phyloP scores from a whole-genome alignment of 2,797 vertebrate species.

The Astyanax mexicanus region DNA sequence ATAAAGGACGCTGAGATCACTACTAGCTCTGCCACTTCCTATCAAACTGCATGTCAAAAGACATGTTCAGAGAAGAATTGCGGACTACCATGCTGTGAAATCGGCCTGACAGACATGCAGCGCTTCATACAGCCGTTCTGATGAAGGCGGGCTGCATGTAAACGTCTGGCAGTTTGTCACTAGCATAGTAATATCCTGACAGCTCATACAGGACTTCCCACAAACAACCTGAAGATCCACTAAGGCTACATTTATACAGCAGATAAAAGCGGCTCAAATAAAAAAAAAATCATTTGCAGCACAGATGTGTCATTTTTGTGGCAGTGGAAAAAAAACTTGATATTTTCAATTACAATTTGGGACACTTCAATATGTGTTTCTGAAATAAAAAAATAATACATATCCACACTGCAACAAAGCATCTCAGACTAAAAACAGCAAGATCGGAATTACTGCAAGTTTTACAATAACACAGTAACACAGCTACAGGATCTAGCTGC shows the following conservation, averaged over 20 bases:
- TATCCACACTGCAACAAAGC: no score
- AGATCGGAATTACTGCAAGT: no score
- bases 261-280: no score
- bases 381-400: no score
- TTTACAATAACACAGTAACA: no score
- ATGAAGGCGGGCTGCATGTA: background rate
- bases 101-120: conserved; percentile 29
- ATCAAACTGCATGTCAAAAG: conserved; percentile 29
- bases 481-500: no score
- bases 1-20: conserved; percentile 36
- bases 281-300: background rate
- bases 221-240: background rate
- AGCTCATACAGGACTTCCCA: background rate
- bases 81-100: background rate
- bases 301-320: no score
- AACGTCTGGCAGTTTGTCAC: conserved; percentile 2
- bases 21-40: conserved; percentile 18
- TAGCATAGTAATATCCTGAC: background rate
- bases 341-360: no score
- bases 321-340: no score
- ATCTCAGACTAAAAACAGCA: no score
- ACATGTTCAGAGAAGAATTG: background rate
- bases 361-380: no score
- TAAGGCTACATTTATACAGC: no score
- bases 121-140: background rate